Base-by-base conservation (phyloP, 1,140 invertebrate genomes). In the Vanessa tameamea region DNA sequence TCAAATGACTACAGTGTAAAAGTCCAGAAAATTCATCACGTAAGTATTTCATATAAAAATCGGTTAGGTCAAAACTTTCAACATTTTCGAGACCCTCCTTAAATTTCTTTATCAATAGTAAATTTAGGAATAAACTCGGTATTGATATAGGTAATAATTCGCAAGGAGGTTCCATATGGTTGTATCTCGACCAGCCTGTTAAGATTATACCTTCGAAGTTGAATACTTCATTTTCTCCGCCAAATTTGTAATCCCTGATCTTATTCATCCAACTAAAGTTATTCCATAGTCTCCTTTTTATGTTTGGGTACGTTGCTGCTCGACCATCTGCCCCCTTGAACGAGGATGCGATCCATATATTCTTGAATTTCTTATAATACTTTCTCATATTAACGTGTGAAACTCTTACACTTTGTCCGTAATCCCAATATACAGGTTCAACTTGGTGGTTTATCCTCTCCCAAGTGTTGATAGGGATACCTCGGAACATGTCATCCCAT, bases 401-500 rank as follows among this genome's bases (percentile, higher is more conserved):
- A 11, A 84, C 65, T 23, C 64, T 63, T 23, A 84, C 15, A 12
- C 70, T 76, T 5, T 80, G 26, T 64, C 93, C 93, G 80, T 97
- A 97, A 2, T 95, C 94, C 97, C 97, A 98, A n/a, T 97, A 95
- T 94, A 98, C 98, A 0, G 96, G 96, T 87, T 98, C 96, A 1
- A 98, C 95, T 61, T 96, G 47, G 43, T 94, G 94, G 0, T 95
- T 92, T n/a, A 95, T 94, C 64, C 94, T 95, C 87, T 95, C 92
- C 87, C 97, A 94, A 81, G 94, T 92, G 69, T 94, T 93, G 76
- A 94, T 89, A n/a, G 95, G 94, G 78, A 98, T 95, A 50, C 95
- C 94, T 31, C 97, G 93, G 48, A 99, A 85, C 97, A 99, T 99
- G 87, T 99, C 98, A 84, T 99, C 98, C 98, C 98, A 99, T 79